Percentiles rank a stretch among this genome's conserved stretches.
These are phyloP conservation scores for Trachemys scripta DNA, from an alignment of 2,113 vertebrate genomes.

Conservation along the genomic window DNA sequence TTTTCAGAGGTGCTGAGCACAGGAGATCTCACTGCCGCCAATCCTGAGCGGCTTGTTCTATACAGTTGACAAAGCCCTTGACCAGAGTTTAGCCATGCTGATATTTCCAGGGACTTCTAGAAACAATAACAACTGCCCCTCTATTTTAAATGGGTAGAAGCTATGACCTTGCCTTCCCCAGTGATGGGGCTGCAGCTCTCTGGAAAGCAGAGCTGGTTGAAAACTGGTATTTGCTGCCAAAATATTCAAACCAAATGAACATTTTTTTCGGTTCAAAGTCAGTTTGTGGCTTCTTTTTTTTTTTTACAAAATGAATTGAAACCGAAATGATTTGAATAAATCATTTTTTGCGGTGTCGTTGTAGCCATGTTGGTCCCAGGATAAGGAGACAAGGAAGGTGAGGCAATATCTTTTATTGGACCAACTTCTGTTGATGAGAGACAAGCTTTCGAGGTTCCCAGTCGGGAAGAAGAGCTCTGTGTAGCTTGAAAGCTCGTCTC, in stretches of 20 bases:
- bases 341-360: background rate
- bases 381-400: background rate
- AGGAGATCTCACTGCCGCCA: conserved; percentile 49
- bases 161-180: conserved; percentile 21
- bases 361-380: background rate
- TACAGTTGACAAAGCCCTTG: conserved; percentile 42
- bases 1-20: conserved; percentile 13
- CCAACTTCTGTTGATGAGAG: background rate
- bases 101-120: background rate
- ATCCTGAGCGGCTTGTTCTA: conserved; percentile 24
- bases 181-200: conserved; percentile 17
- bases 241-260: background rate
- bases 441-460: background rate
- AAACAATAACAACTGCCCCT: conserved; percentile 52
- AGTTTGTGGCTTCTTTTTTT: background rate
- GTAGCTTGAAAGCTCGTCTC: background rate
- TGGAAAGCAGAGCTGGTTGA: conserved; percentile 17
- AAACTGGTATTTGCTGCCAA: conserved; percentile 33
- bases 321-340: conserved; percentile 49
- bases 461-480: background rate
- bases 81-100: background rate
- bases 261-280: conserved; percentile 6
- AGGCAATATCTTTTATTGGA: background rate
- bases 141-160: conserved; percentile 59
- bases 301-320: conserved; percentile 45